These are phyloP conservation scores for Hormaphis cornu DNA, from an alignment of 1,140 invertebrate species.

Conservation along the genomic window DNA sequence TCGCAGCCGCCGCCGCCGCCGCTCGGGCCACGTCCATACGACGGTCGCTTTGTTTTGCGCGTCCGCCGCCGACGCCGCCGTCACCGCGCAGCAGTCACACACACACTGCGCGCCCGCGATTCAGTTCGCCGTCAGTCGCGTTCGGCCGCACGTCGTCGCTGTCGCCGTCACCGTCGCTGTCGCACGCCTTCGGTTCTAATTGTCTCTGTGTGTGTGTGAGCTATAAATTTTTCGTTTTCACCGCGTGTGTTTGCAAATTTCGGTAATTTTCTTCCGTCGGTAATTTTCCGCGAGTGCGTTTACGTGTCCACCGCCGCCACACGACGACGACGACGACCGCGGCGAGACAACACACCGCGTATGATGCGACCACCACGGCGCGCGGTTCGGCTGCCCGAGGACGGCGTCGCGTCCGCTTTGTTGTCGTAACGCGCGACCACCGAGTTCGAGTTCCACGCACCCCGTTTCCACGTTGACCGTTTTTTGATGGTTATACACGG, in stretches of 20 bases:
- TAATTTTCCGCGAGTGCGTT: no score
- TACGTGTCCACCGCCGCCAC: no score
- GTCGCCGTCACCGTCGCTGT: background rate
- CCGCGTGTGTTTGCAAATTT: no score
- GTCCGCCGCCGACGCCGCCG: background rate
- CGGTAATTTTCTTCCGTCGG: no score
- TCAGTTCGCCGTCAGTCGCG: conserved; percentile 29
- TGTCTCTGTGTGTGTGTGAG: background rate
- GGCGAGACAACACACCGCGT: no score
- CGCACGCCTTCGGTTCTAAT: background rate
- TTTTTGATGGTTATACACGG: conserved; percentile 33
- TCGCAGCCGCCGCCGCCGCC: background rate
- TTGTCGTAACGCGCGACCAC: no score
- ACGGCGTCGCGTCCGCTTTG: no score
- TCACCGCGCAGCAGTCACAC: conserved; percentile 30
- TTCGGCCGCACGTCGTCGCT: conserved; percentile 3
- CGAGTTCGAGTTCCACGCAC: background rate
- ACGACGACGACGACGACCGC: no score
- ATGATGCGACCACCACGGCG: no score
- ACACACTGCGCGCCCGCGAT: no score
- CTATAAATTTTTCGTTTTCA: background rate
- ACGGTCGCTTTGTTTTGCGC: no score
- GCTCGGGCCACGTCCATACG: background rate
- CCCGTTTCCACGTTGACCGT: background rate
- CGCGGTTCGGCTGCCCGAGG: no score